Conservation (phyloP, 2,113 vertebrate species). For the Dinomys branickii region DNA sequence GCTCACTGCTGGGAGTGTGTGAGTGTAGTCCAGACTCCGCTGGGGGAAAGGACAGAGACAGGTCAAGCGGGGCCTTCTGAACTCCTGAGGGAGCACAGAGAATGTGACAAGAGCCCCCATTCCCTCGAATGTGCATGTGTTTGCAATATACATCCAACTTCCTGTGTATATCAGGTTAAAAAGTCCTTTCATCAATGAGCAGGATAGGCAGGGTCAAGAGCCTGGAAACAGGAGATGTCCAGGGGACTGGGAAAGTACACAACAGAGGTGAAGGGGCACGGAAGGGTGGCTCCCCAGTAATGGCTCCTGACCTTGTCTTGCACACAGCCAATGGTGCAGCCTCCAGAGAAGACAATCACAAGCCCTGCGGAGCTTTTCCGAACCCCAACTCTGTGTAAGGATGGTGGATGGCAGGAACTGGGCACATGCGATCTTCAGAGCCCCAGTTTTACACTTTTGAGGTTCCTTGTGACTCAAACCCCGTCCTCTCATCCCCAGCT, state of each 20-base stretch:
- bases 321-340: conserved; percentile 81
- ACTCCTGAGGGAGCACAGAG: neutral
- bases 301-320: neutral
- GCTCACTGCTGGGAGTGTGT: conserved; percentile 86
- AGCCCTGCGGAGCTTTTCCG: conserved; percentile 82
- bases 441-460: neutral
- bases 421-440: neutral
- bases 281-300: neutral
- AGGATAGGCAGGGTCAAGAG: neutral
- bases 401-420: conserved; percentile 12
- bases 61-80: neutral
- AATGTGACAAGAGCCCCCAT: neutral
- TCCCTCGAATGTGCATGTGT: neutral
- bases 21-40: conserved; percentile 29
- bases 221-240: neutral
- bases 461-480: neutral
- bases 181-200: neutral
- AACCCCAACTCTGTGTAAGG: conserved; percentile 85
- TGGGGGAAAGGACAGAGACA: neutral
- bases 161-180: neutral
- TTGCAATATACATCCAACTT: neutral
- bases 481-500: neutral
- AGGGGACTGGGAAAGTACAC: neutral
- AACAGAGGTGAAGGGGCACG: neutral
- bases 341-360: conserved; percentile 35